phyloP scores from a whole-genome alignment of 1,140 invertebrate species.

The Brachionus rotundiformis region DNA sequence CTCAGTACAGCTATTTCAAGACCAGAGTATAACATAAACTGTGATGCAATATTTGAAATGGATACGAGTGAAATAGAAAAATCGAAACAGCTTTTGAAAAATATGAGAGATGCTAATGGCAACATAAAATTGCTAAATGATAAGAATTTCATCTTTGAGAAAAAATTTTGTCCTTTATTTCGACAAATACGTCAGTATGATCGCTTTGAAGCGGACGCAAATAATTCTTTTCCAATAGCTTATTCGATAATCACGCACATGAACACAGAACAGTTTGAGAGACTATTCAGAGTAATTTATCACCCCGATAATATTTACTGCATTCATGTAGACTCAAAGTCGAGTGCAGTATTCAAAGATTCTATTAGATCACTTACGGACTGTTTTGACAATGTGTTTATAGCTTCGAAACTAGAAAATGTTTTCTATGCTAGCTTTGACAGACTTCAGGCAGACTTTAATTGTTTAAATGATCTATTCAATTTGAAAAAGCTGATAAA shows the following conservation, averaged over 20 bases:
- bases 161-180: constrained; percentile 31
- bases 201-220: not conserved
- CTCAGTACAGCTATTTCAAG: not conserved
- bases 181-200: not conserved
- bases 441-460: constrained; percentile 56
- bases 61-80: constrained; percentile 34
- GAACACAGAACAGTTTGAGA: constrained; percentile 50
- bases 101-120: not conserved
- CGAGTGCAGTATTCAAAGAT: constrained; percentile 37
- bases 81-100: not conserved
- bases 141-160: not conserved
- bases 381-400: constrained; percentile 57
- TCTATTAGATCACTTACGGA: constrained; percentile 31
- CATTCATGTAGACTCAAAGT: constrained; percentile 53
- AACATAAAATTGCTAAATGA: constrained; percentile 10
- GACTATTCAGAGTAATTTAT: constrained; percentile 50
- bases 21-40: not conserved
- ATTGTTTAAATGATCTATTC: constrained; percentile 57
- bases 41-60: constrained; percentile 51
- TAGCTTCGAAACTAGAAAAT: constrained; percentile 55
- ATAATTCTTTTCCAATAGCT: constrained; percentile 47
- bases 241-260: constrained; percentile 49
- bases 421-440: constrained; percentile 56
- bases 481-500: not conserved
- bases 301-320: constrained; percentile 53